phyloP scores from a whole-genome alignment of 2,113 vertebrate species.

The Istiophorus platypterus region DNA sequence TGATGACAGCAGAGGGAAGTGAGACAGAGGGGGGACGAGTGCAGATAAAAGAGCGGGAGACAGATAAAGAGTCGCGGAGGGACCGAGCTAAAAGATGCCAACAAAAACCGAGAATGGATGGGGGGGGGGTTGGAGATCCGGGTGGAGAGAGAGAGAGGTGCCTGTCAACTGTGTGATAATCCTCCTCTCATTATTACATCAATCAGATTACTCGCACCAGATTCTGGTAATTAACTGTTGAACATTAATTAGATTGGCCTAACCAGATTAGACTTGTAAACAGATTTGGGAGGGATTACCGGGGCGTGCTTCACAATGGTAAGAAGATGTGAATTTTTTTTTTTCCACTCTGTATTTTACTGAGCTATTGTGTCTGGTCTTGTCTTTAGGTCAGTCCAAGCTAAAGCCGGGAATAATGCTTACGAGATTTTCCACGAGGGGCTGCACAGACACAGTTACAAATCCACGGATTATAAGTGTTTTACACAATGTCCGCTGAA shows the following conservation, averaged over 20 bases:
- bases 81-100: constrained; percentile 30
- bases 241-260: constrained; percentile 66
- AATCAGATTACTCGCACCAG: constrained; percentile 62
- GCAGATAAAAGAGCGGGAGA: constrained; percentile 31
- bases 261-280: constrained; percentile 72
- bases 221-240: constrained; percentile 59
- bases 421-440: too few species aligned
- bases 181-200: constrained; percentile 56
- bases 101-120: constrained; percentile 22
- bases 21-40: constrained; percentile 37
- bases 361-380: constrained; percentile 2
- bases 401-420: neutral
- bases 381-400: neutral
- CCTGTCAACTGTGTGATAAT: constrained; percentile 58
- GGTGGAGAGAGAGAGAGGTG: constrained; percentile 21
- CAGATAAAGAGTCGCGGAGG: constrained; percentile 49
- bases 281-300: constrained; percentile 64
- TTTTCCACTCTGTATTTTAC: neutral
- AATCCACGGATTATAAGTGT: neutral
- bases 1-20: constrained; percentile 56
- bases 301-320: constrained; percentile 16
- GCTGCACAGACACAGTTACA: neutral
- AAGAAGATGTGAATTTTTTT: neutral
- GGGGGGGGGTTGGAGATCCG: constrained; percentile 23
- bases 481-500: neutral